These are phyloP conservation scores for Dasysyrphus albostriatus DNA, from an alignment of 2,888 invertebrate species.

Conservation along the genomic window DNA sequence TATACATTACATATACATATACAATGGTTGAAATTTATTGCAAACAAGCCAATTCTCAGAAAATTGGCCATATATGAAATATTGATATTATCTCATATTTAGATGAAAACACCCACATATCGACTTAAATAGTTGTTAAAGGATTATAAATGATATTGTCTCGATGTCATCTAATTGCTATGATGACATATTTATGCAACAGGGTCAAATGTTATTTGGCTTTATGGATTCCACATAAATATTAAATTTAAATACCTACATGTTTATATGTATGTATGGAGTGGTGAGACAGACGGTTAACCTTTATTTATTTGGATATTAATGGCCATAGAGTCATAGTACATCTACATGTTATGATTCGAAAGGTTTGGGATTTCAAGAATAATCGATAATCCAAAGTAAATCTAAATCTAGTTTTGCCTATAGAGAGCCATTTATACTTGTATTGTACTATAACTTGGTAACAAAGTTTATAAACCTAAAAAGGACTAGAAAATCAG, in stretches of 20 bases:
- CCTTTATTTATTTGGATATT: background rate
- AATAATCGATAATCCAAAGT: too few relatives aligned
- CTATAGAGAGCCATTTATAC: too few relatives aligned
- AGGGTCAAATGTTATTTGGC: background rate
- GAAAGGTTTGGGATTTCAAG: too few relatives aligned
- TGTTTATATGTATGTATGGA: too few relatives aligned
- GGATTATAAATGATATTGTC: slow-evolving; percentile 5
- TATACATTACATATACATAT: too few relatives aligned
- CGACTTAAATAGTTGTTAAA: slow-evolving; percentile 11
- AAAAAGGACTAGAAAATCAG: too few relatives aligned
- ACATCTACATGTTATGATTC: too few relatives aligned
- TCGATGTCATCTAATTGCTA: slow-evolving; percentile 4
- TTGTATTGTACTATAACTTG: too few relatives aligned
- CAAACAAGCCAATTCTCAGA: background rate
- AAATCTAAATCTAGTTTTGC: too few relatives aligned
- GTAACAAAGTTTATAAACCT: too few relatives aligned
- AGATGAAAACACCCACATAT: background rate
- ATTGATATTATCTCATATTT: background rate
- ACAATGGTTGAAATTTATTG: background rate
- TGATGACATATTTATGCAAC: slow-evolving; percentile 22
- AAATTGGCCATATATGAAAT: background rate
- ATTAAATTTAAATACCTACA: background rate
- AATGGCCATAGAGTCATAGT: too few relatives aligned
- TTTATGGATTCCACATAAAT: slow-evolving; percentile 5
- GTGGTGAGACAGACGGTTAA: background rate